Base-by-base conservation (phyloP, 2,113 vertebrate genomes). In the Corythoichthys intestinalis region DNA sequence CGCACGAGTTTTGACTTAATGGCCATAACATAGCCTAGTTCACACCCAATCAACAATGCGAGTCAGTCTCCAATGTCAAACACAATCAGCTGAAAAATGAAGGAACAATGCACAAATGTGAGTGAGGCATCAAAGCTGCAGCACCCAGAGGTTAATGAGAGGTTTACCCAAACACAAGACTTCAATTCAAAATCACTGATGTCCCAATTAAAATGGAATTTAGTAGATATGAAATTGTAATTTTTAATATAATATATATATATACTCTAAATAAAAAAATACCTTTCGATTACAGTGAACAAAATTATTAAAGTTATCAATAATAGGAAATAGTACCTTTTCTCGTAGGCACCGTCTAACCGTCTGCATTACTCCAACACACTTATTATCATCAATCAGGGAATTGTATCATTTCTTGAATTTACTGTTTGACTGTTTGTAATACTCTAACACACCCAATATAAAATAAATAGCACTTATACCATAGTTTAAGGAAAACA, bases 101-200 rank as follows among this genome's bases (percentile, higher is more conserved):
- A 71, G 49, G 34, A 39, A 65, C 28, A 56, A 34, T 6, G 20
- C 46, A 65, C 44, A 57, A 28, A n/a, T 47, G 41, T 1, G 4
- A 68, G 14, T 34, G 38, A 47, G 20, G 20, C 63, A 70, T 20
- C n/a, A 58, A 6, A 75, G 34, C 1, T 53, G 64, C 58, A 71
- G 61, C 61, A 4, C 49, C 60, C 62, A 63, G 7, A 78, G 41
- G 59, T 44, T 61, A 7, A 57, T 85, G 74, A 76, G 76, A 69
- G 6, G 38, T 46, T 71, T 61, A 78, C 80, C 83, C 77, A 84
- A 86, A 77, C 82, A 58, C 64, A 69, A 83, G 76, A 79, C 66
- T 71, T 58, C 69, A 64, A 14, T 15, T 56, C 13, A 15, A 63
- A 13, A 12, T 46, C 8, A 28, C 10, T 8, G 9, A 44, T 44